Conservation (phyloP, 53 echinoderm and acorn worm species). For the Patiria pectinifera region DNA sequence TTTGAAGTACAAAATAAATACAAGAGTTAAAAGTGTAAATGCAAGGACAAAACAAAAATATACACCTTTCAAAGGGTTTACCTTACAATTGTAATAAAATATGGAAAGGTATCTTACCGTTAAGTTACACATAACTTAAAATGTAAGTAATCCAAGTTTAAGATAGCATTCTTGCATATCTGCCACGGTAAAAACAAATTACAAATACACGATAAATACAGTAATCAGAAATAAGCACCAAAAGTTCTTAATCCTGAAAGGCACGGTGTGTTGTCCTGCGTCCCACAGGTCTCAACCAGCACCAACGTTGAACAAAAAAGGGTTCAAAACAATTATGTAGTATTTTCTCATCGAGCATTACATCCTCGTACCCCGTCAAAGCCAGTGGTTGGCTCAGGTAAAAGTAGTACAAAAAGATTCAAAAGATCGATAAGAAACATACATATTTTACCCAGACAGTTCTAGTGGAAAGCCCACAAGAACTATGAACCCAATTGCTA, state of each 20-base stretch:
- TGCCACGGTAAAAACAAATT: not conserved
- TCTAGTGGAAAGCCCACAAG: too few species aligned
- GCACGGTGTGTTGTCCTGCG: constrained; percentile 29
- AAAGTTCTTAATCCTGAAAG: constrained; percentile 8
- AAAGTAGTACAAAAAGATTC: too few species aligned
- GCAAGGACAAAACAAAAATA: constrained; percentile 9
- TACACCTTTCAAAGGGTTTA: not conserved
- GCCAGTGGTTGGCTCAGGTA: too few species aligned
- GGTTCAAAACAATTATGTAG: not conserved
- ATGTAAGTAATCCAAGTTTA: not conserved
- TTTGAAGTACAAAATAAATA: constrained; percentile 12
- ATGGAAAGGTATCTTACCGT: not conserved
- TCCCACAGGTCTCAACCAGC: constrained; percentile 43
- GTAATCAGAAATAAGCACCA: constrained; percentile 57
- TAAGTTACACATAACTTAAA: not conserved
- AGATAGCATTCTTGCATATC: not conserved
- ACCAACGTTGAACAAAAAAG: constrained; percentile 8
- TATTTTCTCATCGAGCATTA: too few species aligned
- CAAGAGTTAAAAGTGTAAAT: not conserved
- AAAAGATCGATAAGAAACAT: too few species aligned
- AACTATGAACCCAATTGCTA: too few species aligned
- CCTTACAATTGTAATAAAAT: not conserved
- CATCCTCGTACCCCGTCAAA: too few species aligned
- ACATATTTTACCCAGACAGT: too few species aligned
- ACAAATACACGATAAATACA: not conserved